Evolutionary conservation across 1,140 invertebrate species (phyloP).

Genomic region (Artemia franciscana): DNA sequence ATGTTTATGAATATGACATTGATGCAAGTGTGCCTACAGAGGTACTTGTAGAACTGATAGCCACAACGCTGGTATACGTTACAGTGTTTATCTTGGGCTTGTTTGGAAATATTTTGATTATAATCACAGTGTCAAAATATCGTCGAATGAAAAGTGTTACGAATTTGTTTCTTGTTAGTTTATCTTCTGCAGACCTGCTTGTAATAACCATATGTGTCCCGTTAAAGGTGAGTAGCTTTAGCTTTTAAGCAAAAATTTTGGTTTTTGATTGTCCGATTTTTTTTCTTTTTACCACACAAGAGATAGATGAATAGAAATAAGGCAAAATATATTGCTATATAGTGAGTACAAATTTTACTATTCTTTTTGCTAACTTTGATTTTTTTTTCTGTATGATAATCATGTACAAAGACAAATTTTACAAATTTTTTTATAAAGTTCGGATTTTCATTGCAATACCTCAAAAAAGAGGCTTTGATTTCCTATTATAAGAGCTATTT

Average conservation of each 20-base stretch:
- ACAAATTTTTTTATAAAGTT: no score
- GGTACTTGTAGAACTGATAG: constrained; percentile 30
- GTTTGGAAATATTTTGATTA: constrained; percentile 32
- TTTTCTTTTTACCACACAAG: constrained; percentile 1
- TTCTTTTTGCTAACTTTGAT: not conserved
- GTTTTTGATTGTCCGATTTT: not conserved
- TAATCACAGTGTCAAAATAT: constrained; percentile 28
- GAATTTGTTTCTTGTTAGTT: constrained; percentile 41
- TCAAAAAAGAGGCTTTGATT: no score
- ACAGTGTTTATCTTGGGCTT: constrained; percentile 34
- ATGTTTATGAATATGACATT: constrained; percentile 23
- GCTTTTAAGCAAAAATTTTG: not conserved
- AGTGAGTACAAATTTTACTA: constrained; percentile 3
- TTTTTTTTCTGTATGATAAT: no score
- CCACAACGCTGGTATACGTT: constrained; percentile 32
- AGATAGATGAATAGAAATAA: constrained; percentile 6
- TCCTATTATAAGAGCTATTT: no score
- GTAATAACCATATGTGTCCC: constrained; percentile 46
- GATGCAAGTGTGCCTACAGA: constrained; percentile 21
- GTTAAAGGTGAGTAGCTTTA: constrained; percentile 32
- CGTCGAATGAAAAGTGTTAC: constrained; percentile 33
- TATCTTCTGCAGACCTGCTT: constrained; percentile 43
- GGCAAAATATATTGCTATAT: constrained; percentile 5
- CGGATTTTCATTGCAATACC: no score
- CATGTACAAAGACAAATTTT: no score